Base-by-base conservation (phyloP, 35 echinoderm and acorn worm genomes). In the Anneissia japonica region DNA sequence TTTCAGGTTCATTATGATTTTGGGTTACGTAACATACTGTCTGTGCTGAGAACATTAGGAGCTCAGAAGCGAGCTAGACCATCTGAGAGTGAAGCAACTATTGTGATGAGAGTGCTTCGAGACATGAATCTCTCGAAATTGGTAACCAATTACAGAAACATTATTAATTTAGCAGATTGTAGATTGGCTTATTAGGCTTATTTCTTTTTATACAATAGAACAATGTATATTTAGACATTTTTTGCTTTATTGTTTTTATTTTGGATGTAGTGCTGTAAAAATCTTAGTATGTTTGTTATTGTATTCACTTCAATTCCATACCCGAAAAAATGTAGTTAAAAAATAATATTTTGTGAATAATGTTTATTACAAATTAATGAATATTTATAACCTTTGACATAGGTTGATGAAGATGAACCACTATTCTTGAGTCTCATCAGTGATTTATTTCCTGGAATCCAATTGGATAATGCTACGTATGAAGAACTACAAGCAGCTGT, bases 361-460 rank as follows among this genome's bases (percentile, higher is more conserved):
- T n/a, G n/a, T n/a, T n/a, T n/a, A n/a, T n/a, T n/a, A n/a, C n/a
- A n/a, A n/a, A n/a, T n/a, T n/a, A n/a, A n/a, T n/a, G n/a, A n/a
- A n/a, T n/a, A n/a, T n/a, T n/a, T n/a, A 64, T 64, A 9, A 16
- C 33, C 3, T 56, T 76, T 17, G 75, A n/a, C 77, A 41, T 84
- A 94, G 96, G 96, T 99, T 4, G 95, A 99, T 99, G 96, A 99
- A 90, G 96, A 99, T 87, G 96, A 99, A 43, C 96, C 96, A 13
- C 84, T 99, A 31, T 99, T 99, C 86, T 78, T 99, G 89, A 99
- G 96, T 87, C 83, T 99, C 34, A 99, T 99, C 89, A 99, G 92
- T 90, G 96, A 99, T 99, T 86, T 99, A 9, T 99, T 99, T 84
- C 96, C 96, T 43, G 96, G 96, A 32, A 99, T 99, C 80, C 91